Evolutionary conservation across 2,797 vertebrate genomes (phyloP).

Genomic region (Gobio occitaniae): DNA sequence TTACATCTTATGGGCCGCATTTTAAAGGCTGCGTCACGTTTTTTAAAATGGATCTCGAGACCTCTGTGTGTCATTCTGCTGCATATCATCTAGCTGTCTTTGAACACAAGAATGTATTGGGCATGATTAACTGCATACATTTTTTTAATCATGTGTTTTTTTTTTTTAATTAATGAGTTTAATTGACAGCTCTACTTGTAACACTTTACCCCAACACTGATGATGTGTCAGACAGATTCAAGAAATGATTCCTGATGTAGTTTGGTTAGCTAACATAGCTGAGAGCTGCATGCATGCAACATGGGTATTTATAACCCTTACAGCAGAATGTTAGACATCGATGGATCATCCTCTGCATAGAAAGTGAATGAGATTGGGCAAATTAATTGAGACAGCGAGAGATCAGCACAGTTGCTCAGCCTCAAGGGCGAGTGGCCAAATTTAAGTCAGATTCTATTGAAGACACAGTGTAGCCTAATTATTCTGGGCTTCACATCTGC

Average conservation of each 20-base stretch:
- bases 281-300: slow-evolving; percentile 2
- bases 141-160: slow-evolving; percentile 17
- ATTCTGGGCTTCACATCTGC: slow-evolving; percentile 59
- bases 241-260: slow-evolving; percentile 1
- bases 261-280: slow-evolving; percentile 37
- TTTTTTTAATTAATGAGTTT: slow-evolving; percentile 3
- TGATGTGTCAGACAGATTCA: slow-evolving; percentile 35
- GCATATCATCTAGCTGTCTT: slow-evolving; percentile 11
- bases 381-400: slow-evolving; percentile 62
- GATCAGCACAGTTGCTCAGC: slow-evolving; percentile 44
- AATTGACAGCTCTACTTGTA: slow-evolving; percentile 34
- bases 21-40: background rate
- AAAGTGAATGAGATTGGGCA: slow-evolving; percentile 52
- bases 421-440: slow-evolving; percentile 55
- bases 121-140: slow-evolving; percentile 10
- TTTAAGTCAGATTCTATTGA: slow-evolving; percentile 51
- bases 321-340: slow-evolving; percentile 39
- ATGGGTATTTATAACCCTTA: slow-evolving; percentile 39
- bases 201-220: slow-evolving; percentile 13
- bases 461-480: slow-evolving; percentile 57
- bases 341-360: slow-evolving; percentile 46
- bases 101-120: background rate
- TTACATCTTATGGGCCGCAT: background rate
- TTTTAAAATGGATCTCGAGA: background rate
- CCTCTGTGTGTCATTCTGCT: background rate